These are phyloP conservation scores for Xanthostigma xanthostigma DNA, from an alignment of 2,888 invertebrate species.

Conservation along the genomic window DNA sequence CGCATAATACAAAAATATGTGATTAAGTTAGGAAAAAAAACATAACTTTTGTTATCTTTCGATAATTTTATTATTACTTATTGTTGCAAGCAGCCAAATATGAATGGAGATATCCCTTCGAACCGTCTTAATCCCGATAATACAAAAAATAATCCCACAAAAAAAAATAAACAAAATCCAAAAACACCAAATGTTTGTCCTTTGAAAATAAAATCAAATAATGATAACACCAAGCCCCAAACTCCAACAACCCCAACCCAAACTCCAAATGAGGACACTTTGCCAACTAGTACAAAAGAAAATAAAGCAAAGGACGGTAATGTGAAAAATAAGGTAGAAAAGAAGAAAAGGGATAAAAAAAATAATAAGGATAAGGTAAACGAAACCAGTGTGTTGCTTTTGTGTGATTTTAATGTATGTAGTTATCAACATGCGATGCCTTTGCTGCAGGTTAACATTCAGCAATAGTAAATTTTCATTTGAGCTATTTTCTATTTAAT, in stretches of 20 bases:
- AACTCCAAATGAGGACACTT: slow-evolving; percentile 4
- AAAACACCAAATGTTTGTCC: slow-evolving; percentile 3
- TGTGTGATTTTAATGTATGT: not conserved
- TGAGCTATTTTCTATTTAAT: slow-evolving; percentile 6
- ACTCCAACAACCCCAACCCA: slow-evolving; percentile 6
- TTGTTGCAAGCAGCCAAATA: too few species aligned
- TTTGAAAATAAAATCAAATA: slow-evolving; percentile 14
- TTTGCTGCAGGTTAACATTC: too few species aligned
- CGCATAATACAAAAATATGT: too few species aligned
- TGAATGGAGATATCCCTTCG: too few species aligned
- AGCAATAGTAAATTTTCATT: not conserved
- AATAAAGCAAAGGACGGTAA: not conserved
- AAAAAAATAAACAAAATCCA: slow-evolving; percentile 4
- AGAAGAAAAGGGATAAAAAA: slow-evolving; percentile 26
- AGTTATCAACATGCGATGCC: too few species aligned
- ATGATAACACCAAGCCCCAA: not conserved
- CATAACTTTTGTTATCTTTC: too few species aligned
- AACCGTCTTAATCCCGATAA: not conserved
- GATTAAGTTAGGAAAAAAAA: too few species aligned
- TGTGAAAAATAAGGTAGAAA: slow-evolving; percentile 23
- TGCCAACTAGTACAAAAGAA: slow-evolving; percentile 2
- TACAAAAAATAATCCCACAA: not conserved
- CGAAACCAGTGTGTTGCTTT: slow-evolving; percentile 9
- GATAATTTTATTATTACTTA: too few species aligned
- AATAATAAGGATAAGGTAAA: slow-evolving; percentile 23